phyloP scores from a whole-genome alignment of 53 echinoderm and acorn worm species.

The Paelopatides confundens region DNA sequence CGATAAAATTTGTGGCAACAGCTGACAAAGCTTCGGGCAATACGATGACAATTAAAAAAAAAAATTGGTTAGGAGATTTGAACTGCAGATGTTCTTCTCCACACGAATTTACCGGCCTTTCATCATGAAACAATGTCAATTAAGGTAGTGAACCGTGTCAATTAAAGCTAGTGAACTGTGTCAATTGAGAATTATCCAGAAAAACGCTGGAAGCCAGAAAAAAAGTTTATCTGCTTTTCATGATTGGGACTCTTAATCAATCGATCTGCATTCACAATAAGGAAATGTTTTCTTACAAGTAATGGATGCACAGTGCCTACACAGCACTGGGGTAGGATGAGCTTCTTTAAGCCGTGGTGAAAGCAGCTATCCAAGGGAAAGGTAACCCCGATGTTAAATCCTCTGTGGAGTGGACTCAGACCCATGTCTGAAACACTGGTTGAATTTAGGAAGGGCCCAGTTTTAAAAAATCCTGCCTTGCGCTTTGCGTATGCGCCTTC shows the following conservation, averaged over 20 bases:
- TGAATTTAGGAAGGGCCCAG: too few relatives aligned
- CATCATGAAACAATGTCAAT: conserved; percentile 19
- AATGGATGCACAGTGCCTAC: too few relatives aligned
- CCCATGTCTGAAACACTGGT: too few relatives aligned
- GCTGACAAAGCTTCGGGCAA: conserved; percentile 1
- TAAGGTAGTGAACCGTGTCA: conserved; percentile 1
- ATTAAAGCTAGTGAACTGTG: conserved; percentile 7
- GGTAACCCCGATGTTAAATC: too few relatives aligned
- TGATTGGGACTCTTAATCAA: neutral
- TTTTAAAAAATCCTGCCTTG: too few relatives aligned
- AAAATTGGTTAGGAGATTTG: neutral
- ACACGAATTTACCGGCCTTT: neutral
- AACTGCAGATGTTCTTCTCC: conserved; percentile 22
- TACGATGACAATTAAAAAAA: neutral
- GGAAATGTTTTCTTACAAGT: neutral
- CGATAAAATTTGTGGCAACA: conserved; percentile 13
- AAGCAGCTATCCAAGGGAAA: too few relatives aligned
- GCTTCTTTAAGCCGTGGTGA: too few relatives aligned
- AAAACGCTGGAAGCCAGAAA: neutral
- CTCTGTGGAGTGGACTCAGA: too few relatives aligned
- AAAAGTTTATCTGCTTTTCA: neutral
- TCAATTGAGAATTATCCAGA: conserved; percentile 20
- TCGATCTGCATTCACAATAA: neutral
- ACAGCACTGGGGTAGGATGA: too few relatives aligned
- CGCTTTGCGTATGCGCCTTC: too few relatives aligned